These are phyloP conservation scores for Hermaeophaga mercurialis DNA, from an alignment of 2,888 invertebrate species.

Conservation along the genomic window DNA sequence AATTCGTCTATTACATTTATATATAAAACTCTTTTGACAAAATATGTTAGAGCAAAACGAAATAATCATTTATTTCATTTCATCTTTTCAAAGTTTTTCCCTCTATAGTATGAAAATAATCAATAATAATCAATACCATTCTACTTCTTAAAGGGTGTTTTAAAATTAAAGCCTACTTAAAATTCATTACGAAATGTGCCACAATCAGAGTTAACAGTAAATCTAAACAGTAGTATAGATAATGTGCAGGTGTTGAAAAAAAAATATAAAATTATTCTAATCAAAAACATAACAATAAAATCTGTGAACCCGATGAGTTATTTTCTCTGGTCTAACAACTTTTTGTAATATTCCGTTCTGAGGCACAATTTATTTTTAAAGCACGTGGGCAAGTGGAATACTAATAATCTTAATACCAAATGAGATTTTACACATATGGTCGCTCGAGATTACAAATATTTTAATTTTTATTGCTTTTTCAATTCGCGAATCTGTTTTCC, in stretches of 20 bases:
- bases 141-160: too few species aligned
- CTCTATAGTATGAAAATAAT: too few species aligned
- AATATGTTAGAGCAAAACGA: too few species aligned
- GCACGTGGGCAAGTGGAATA: conserved; percentile 13
- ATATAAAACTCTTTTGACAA: too few species aligned
- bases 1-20: too few species aligned
- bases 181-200: too few species aligned
- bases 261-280: background rate
- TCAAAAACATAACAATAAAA: background rate
- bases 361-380: conserved; percentile 12
- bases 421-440: conserved; percentile 18
- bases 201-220: background rate
- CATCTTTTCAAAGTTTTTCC: too few species aligned
- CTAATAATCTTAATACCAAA: conserved; percentile 26
- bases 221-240: background rate
- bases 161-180: too few species aligned
- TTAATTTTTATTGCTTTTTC: conserved; percentile 12
- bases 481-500: conserved; percentile 16
- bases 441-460: conserved; percentile 17
- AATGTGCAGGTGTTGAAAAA: background rate
- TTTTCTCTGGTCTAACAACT: background rate
- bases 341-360: background rate
- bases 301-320: background rate
- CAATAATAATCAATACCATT: too few species aligned
- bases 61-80: too few species aligned